phyloP scores from a whole-genome alignment of 1,140 invertebrate species.

The Ephestia elutella region DNA sequence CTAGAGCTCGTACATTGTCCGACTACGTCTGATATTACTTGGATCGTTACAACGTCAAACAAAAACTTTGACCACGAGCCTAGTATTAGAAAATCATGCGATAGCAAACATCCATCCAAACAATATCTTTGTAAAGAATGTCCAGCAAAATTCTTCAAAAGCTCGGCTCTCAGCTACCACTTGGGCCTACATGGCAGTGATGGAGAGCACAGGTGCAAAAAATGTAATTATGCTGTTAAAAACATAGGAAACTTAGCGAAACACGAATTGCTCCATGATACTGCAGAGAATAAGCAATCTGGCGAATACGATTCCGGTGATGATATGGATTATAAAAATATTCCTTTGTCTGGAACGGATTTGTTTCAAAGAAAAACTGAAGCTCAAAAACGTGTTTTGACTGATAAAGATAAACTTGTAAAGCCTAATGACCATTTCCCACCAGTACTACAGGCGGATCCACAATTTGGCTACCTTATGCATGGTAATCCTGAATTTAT shows the following conservation, averaged over 20 bases:
- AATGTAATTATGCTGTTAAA: conserved; percentile 88
- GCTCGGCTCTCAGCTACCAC: conserved; percentile 82
- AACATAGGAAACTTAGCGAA: conserved; percentile 85
- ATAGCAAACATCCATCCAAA: conserved; percentile 51
- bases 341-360: conserved; percentile 79
- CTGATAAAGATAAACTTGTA: conserved; percentile 67
- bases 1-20: conserved; percentile 73
- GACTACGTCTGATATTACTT: conserved; percentile 43
- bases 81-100: conserved; percentile 37
- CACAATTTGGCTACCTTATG: conserved; percentile 80
- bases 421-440: conserved; percentile 71
- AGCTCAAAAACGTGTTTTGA: conserved; percentile 72
- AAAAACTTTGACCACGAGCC: conserved; percentile 39
- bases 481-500: conserved; percentile 84
- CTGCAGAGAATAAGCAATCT: conserved; percentile 40
- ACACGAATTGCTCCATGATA: conserved; percentile 76
- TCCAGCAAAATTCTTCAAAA: conserved; percentile 81
- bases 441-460: conserved; percentile 74
- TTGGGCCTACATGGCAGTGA: conserved; percentile 81
- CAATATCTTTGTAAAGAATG: conserved; percentile 77
- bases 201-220: conserved; percentile 83
- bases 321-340: conserved; percentile 69
- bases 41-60: conserved; percentile 41
- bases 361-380: conserved; percentile 77
- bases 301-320: conserved; percentile 69